Evolutionary conservation across 2,113 vertebrate species (phyloP).

Genomic region (Platichthys stellatus): DNA sequence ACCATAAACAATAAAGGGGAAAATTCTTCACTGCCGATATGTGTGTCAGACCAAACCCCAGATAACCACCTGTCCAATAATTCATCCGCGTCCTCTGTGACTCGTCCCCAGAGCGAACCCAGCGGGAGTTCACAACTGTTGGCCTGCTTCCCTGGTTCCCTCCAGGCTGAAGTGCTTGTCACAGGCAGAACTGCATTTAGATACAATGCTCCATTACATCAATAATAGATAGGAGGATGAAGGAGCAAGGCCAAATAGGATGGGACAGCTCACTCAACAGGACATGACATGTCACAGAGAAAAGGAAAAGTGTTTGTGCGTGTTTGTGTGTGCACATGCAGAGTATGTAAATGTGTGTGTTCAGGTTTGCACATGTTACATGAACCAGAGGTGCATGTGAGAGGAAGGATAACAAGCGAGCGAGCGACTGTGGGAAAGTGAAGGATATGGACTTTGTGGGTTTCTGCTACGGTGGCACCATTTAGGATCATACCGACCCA

Average conservation of each 20-base stretch:
- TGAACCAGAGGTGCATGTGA: slow-evolving; percentile 36
- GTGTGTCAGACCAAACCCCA: slow-evolving; percentile 51
- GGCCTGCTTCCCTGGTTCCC: slow-evolving; percentile 62
- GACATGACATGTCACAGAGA: slow-evolving; percentile 67
- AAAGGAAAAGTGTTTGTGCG: slow-evolving; percentile 24
- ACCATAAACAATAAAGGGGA: background rate
- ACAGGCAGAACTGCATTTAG: slow-evolving; percentile 71
- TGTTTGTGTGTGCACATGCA: slow-evolving; percentile 25
- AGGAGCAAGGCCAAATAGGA: slow-evolving; percentile 64
- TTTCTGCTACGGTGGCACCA: slow-evolving; percentile 70
- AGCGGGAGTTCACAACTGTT: slow-evolving; percentile 37
- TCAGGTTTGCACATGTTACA: slow-evolving; percentile 7
- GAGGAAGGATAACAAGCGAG: slow-evolving; percentile 34
- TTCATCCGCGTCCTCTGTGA: slow-evolving; percentile 39
- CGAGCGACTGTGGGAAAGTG: slow-evolving; percentile 42
- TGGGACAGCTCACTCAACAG: slow-evolving; percentile 76
- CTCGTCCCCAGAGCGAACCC: slow-evolving; percentile 45
- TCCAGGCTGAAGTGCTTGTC: slow-evolving; percentile 67
- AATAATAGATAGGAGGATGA: slow-evolving; percentile 77
- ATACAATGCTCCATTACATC: slow-evolving; percentile 80
- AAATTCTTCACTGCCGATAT: slow-evolving; percentile 19
- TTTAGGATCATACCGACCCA: slow-evolving; percentile 79
- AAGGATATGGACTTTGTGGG: slow-evolving; percentile 62
- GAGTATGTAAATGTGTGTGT: slow-evolving; percentile 16
- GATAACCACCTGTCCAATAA: slow-evolving; percentile 61